Base-by-base conservation (phyloP, 2,797 vertebrate species). In the Melanotaenia pygmaea region DNA sequence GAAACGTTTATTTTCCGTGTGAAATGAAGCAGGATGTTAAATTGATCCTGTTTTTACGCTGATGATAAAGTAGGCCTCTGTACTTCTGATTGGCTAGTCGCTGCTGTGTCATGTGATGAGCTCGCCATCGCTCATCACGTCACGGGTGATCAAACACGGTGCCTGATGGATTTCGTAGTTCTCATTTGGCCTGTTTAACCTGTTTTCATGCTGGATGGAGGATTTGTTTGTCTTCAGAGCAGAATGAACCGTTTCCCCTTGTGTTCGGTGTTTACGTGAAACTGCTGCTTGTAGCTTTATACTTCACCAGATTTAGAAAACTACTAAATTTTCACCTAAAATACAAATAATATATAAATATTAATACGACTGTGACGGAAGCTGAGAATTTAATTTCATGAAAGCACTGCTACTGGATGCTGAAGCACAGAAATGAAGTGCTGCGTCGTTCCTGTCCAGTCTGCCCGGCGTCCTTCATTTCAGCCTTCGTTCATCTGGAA, bases 331-430 rank as follows among this genome's bases (percentile, higher is more conserved):
- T 59, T 35, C 10, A 24, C 66, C 65, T 73, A 56, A 81, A 74
- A 64, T 59, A 60, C 59, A 37, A 79, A 65, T 4, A 65, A 28
- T 56, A 5, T 4, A 28, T 10, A 13, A 3, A 10, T 5, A 59
- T 47, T 66, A 30, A 84, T 38, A 65, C 84, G 24, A 11, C 67
- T 74, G 1, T 50, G 68, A 57, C 34, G 64, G 58, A 73, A 79
- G 18, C 62, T 1, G n/a, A 66, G 30, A n/a, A 22, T 64, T 45
- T 30, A 32, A 77, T 76, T 71, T 87, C 51, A 69, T 2, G 1
- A 28, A 60, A 1, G 53, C 56, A 11, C 76, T 76, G 64, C 57
- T 22, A 3, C 47, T 43, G 75, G 72, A 59, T 62, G 67, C 79
- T 75, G 70, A 24, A 22, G 0, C 5, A 20, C 26, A 28, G 24